Percentiles rank a stretch among this genome's conserved stretches.
Evolutionary conservation across 2,113 vertebrate species (phyloP).

Genomic region (Vimba vimba): DNA sequence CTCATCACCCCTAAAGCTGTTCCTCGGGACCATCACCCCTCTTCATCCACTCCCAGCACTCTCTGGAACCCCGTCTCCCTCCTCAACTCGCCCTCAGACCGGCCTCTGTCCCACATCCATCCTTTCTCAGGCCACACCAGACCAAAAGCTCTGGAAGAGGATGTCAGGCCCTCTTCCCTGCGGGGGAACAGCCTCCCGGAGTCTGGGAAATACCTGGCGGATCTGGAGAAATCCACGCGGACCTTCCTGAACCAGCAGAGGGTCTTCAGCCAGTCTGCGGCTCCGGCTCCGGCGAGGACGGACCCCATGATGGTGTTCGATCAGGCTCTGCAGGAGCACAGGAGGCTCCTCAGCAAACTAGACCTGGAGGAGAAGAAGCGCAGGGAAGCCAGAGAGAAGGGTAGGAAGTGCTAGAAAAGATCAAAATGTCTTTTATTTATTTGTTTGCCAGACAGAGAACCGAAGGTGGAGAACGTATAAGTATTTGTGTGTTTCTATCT

Average conservation of each 20-base stretch:
- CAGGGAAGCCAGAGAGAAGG: constrained; percentile 91
- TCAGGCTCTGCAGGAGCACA: constrained; percentile 90
- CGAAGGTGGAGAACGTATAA: too few species aligned
- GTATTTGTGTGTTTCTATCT: too few species aligned
- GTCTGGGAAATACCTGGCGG: constrained; percentile 83
- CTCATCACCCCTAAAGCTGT: constrained; percentile 94
- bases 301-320: constrained; percentile 89
- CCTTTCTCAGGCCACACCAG: constrained; percentile 76
- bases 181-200: constrained; percentile 73
- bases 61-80: constrained; percentile 93
- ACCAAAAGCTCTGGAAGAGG: constrained; percentile 83
- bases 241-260: constrained; percentile 88
- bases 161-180: constrained; percentile 72
- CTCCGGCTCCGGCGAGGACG: constrained; percentile 58
- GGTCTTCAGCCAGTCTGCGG: constrained; percentile 70
- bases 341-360: constrained; percentile 91
- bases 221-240: constrained; percentile 90
- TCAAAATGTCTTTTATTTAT: too few species aligned
- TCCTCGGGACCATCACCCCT: constrained; percentile 77
- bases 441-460: too few species aligned
- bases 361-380: constrained; percentile 93
- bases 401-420: constrained; percentile 64
- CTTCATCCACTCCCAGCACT: constrained; percentile 83
- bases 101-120: constrained; percentile 75
- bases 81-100: constrained; percentile 82